Evolutionary conservation across 2,797 vertebrate genomes (phyloP).

Genomic region (Alectoris magna): DNA sequence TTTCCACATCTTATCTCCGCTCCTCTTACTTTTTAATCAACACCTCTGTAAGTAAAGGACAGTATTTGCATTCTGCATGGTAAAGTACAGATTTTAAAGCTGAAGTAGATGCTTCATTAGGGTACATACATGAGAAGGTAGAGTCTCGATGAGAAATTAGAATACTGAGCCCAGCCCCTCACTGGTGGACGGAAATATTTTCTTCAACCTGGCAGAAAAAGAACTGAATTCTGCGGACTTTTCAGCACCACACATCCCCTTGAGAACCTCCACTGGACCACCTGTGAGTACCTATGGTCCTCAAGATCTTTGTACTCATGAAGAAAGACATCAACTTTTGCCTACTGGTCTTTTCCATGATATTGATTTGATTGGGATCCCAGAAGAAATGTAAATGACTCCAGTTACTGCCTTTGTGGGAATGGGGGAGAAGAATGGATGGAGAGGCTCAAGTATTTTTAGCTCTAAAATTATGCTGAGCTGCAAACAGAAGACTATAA

Average conservation of each 20-base stretch:
- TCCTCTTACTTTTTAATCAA: not conserved
- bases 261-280: not conserved
- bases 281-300: accelerated
- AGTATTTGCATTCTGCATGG: not conserved
- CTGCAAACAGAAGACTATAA: not conserved
- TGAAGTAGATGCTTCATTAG: not conserved
- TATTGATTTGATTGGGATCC: accelerated
- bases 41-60: not conserved
- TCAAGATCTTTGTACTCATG: not conserved
- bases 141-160: not conserved
- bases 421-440: not conserved
- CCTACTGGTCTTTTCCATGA: not conserved
- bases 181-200: not conserved
- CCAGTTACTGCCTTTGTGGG: not conserved
- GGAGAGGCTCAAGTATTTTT: not conserved
- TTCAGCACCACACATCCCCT: not conserved
- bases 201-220: not conserved
- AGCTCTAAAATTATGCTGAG: not conserved
- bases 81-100: not conserved
- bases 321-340: not conserved
- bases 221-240: not conserved
- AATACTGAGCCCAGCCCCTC: not conserved
- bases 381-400: not conserved
- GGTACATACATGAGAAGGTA: not conserved
- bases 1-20: not conserved